These are phyloP conservation scores for Xyrichtys novacula DNA, from an alignment of 2,797 vertebrate genomes.

Conservation along the genomic window DNA sequence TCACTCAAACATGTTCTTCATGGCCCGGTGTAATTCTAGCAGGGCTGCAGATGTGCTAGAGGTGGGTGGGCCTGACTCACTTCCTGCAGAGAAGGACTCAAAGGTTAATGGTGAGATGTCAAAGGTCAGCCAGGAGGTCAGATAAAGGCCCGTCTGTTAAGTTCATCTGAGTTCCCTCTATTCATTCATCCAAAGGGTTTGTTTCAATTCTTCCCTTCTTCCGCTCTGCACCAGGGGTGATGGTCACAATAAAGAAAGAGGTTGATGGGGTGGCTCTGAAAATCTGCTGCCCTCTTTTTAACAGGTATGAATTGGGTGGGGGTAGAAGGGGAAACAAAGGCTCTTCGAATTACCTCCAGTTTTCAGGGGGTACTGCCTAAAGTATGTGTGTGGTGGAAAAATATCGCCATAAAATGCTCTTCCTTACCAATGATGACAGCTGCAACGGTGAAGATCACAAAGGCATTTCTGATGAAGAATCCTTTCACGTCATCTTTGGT, in stretches of 20 bases:
- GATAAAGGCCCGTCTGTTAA: conserved; percentile 27
- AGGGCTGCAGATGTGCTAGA: conserved; percentile 57
- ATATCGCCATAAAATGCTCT: background rate
- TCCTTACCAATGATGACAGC: conserved; percentile 94
- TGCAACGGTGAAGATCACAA: conserved; percentile 92
- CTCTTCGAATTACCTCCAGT: background rate
- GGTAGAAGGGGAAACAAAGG: background rate
- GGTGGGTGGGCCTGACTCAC: conserved; percentile 55
- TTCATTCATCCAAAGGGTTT: conserved; percentile 35
- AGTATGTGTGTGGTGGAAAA: background rate
- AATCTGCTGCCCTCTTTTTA: conserved; percentile 21
- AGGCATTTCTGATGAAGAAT: conserved; percentile 91
- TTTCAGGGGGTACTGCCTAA: background rate
- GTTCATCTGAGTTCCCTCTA: conserved; percentile 38
- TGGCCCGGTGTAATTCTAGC: conserved; percentile 57
- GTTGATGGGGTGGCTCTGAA: conserved; percentile 15
- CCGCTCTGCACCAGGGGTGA: background rate
- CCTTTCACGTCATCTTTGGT: conserved; percentile 88
- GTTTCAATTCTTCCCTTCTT: conserved; percentile 43
- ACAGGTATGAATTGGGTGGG: conserved; percentile 3
- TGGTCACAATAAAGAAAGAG: conserved; percentile 28
- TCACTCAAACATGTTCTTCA: conserved; percentile 43
- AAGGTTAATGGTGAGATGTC: conserved; percentile 68
- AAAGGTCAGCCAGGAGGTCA: conserved; percentile 58
- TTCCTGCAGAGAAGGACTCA: conserved; percentile 54